A percentile compares a stretch with the other conserved stretches of the same genome.
Evolutionary conservation across 2,888 invertebrate genomes (phyloP).

Genomic region (Ischnus inquisitorius): DNA sequence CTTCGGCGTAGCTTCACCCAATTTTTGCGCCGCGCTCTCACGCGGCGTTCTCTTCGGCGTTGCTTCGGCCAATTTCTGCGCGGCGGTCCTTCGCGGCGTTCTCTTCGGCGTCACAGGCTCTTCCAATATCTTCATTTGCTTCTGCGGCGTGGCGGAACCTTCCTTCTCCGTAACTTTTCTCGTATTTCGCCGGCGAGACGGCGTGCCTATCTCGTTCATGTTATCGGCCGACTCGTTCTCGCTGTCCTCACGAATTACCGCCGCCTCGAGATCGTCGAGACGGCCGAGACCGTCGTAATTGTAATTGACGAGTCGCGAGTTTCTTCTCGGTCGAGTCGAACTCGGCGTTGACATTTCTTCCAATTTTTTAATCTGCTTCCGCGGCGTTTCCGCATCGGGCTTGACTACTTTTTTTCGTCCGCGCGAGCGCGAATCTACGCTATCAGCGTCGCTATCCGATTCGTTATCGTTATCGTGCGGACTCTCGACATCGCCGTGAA

Average conservation of each 20-base stretch:
- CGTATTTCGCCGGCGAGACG: neutral
- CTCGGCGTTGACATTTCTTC: conserved; percentile 20
- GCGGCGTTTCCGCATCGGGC: neutral
- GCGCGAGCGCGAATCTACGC: neutral
- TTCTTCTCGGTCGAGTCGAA: conserved; percentile 40
- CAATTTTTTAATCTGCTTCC: neutral
- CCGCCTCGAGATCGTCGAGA: neutral
- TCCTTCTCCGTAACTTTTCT: conserved; percentile 9
- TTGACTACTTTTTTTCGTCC: neutral
- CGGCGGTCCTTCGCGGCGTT: conserved; percentile 20
- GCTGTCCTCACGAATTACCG: conserved; percentile 28
- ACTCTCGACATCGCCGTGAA: neutral
- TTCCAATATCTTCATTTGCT: conserved; percentile 13
- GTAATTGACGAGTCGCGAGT: neutral
- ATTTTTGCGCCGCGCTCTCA: neutral
- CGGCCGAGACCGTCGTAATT: neutral
- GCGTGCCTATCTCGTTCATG: conserved; percentile 9
- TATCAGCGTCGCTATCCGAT: neutral
- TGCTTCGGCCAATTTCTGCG: conserved; percentile 7
- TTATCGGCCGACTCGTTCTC: conserved; percentile 55
- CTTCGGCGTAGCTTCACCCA: conserved; percentile 51
- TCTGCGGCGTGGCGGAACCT: conserved; percentile 11
- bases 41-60: conserved; percentile 27
- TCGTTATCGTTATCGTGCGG: neutral
- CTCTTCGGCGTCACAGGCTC: conserved; percentile 30